Conservation (phyloP, 2,113 vertebrate species). For the Australoheros scitulus region DNA sequence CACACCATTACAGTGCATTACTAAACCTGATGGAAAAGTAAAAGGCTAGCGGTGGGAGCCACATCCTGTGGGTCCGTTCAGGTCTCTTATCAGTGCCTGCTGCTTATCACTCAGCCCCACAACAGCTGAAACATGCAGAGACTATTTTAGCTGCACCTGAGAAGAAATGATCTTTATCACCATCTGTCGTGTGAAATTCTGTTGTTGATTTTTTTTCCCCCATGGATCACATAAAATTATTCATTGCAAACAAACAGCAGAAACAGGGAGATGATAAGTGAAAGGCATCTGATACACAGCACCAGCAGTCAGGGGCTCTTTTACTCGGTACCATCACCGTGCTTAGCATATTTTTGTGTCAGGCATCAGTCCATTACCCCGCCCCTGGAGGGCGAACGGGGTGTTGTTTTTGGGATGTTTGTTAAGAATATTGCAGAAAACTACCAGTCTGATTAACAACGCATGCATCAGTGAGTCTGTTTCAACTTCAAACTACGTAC, state of each 20-base stretch:
- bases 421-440: too few relatives aligned
- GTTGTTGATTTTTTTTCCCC: neutral
- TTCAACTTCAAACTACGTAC: too few relatives aligned
- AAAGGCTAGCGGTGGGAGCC: conserved; percentile 45
- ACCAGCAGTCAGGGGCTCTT: neutral
- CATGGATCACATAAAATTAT: conserved; percentile 40
- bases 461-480: too few relatives aligned
- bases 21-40: conserved; percentile 43
- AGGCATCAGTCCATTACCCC: neutral
- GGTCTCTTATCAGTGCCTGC: conserved; percentile 69
- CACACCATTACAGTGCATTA: conserved; percentile 2
- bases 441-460: too few relatives aligned
- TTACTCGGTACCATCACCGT: neutral
- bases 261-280: conserved; percentile 7
- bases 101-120: conserved; percentile 70
- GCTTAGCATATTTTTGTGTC: neutral
- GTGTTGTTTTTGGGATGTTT: too few relatives aligned
- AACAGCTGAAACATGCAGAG: conserved; percentile 54
- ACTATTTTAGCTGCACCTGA: conserved; percentile 49
- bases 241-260: conserved; percentile 15
- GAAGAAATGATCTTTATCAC: conserved; percentile 65
- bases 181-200: conserved; percentile 56
- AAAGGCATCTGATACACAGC: conserved; percentile 13
- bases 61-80: conserved; percentile 53
- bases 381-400: too few relatives aligned